Conservation (phyloP, 2,797 vertebrate species). For the Acanthurus lineatus region DNA sequence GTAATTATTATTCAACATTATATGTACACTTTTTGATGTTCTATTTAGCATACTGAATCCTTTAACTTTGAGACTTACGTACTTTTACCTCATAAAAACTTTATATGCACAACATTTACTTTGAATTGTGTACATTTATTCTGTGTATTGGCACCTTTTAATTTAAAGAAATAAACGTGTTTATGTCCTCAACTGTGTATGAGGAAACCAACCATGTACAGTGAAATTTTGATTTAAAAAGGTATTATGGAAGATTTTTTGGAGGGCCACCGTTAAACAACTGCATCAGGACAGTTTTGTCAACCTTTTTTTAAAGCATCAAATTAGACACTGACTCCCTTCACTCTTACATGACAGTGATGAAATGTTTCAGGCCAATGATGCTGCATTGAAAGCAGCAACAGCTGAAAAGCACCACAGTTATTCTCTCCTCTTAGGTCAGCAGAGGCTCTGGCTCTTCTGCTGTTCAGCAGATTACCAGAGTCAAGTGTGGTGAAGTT, state of each 20-base stretch:
- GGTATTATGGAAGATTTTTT: too few species aligned
- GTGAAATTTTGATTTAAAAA: too few species aligned
- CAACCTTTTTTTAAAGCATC: not conserved
- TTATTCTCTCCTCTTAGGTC: slow-evolving; percentile 20
- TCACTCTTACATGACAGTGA: not conserved
- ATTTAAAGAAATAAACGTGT: too few species aligned
- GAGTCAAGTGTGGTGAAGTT: slow-evolving; percentile 79
- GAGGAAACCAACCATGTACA: not conserved
- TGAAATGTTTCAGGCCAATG: slow-evolving; percentile 9
- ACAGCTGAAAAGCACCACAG: not conserved
- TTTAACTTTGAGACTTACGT: too few species aligned
- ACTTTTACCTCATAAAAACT: too few species aligned
- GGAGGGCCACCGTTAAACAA: not conserved
- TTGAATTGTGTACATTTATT: too few species aligned
- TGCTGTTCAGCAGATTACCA: slow-evolving; percentile 73
- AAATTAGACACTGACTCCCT: not conserved
- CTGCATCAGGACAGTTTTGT: not conserved
- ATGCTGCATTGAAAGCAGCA: not conserved
- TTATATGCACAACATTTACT: too few species aligned
- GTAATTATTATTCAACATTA: too few species aligned
- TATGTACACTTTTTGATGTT: too few species aligned
- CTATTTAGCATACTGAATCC: too few species aligned
- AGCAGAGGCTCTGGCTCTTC: slow-evolving; percentile 42
- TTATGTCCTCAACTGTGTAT: not conserved
- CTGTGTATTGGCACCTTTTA: too few species aligned